Conservation (phyloP, 2,113 vertebrate species). For the Cavia porcellus region DNA sequence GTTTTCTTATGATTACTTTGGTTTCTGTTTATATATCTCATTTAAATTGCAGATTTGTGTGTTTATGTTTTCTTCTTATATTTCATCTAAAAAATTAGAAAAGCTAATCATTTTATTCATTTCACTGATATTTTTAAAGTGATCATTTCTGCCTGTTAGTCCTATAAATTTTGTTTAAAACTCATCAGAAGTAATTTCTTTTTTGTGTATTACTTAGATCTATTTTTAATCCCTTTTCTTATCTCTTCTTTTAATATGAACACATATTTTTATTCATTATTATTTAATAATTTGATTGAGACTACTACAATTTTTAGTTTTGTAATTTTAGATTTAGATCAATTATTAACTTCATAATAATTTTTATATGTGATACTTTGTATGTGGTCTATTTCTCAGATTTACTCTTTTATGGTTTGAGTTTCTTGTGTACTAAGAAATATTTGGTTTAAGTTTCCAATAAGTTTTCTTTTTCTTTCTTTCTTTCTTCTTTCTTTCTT, state of each 20-base stretch:
- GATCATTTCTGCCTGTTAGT: neutral
- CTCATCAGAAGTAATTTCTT: neutral
- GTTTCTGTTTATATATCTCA: conserved; percentile 23
- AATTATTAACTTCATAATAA: neutral
- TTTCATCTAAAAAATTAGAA: neutral
- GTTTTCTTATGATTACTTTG: conserved; percentile 29
- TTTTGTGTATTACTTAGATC: neutral
- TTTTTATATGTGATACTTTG: neutral
- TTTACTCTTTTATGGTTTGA: neutral
- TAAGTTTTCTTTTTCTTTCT: neutral
- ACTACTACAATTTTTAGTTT: neutral
- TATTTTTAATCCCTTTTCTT: conserved; percentile 24
- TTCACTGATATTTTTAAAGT: neutral
- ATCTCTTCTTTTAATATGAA: conserved; percentile 44
- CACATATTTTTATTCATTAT: conserved; percentile 7
- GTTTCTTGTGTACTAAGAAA: neutral
- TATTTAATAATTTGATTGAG: conserved; percentile 16
- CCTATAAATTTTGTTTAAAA: conserved; percentile 36
- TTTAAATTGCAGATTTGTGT: conserved; percentile 6
- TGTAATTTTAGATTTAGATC: neutral
- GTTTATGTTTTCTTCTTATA: neutral
- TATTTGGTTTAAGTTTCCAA: neutral
- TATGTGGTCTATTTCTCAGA: neutral
- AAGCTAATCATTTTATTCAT: neutral
- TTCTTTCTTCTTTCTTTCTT: too few relatives aligned